phyloP scores from a whole-genome alignment of 1,140 invertebrate genomes.

The Meloidogyne floridensis region DNA sequence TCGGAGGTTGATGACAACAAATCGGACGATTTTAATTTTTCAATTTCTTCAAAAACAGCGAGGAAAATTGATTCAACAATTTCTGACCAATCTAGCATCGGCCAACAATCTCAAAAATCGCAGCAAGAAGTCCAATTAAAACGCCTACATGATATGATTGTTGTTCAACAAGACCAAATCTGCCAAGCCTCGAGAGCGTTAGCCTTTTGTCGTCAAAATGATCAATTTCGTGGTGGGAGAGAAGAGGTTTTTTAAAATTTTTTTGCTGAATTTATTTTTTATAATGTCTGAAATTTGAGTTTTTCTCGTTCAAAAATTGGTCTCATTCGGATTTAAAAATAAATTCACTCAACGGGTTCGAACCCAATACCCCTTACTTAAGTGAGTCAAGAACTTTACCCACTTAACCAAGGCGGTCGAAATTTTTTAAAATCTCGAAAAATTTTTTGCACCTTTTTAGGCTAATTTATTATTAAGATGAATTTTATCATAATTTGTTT shows the following conservation, averaged over 20 bases:
- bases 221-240: constrained; percentile 30
- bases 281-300: not conserved
- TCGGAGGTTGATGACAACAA: not conserved
- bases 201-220: constrained; percentile 46
- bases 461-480: not conserved
- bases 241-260: constrained; percentile 32
- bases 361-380: no score
- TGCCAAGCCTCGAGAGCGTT: constrained; percentile 42
- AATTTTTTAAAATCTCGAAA: no score
- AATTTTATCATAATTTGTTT: not conserved
- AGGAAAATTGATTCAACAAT: not conserved
- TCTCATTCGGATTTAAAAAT: no score
- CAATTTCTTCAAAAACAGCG: not conserved
- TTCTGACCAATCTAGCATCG: not conserved
- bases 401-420: no score
- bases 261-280: not conserved
- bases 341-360: no score
- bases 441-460: no score
- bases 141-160: constrained; percentile 35
- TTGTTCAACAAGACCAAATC: constrained; percentile 45
- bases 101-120: not conserved
- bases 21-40: not conserved
- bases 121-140: constrained; percentile 31
- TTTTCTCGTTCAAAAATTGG: not conserved
- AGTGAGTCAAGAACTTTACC: no score